Evolutionary conservation across 2,797 vertebrate genomes (phyloP).

Genomic region (Buphagus erythrorhynchus): DNA sequence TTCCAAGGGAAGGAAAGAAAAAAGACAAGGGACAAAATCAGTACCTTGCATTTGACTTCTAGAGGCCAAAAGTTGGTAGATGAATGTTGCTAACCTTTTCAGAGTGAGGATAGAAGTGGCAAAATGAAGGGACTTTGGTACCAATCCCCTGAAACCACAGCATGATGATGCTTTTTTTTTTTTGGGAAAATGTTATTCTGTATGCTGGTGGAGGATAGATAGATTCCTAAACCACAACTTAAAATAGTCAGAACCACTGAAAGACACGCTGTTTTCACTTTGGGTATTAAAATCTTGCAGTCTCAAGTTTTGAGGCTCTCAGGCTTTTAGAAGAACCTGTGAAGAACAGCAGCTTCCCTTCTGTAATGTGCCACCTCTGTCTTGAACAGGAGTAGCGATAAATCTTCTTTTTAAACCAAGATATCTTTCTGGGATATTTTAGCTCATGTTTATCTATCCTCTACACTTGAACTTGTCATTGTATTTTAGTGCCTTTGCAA

Average conservation of each 20-base stretch:
- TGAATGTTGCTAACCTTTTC: neutral
- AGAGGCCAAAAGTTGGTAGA: neutral
- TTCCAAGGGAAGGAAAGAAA: fast-evolving
- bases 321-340: neutral
- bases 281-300: neutral
- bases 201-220: neutral
- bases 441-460: neutral
- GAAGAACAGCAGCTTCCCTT: neutral
- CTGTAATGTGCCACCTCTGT: neutral
- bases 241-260: neutral
- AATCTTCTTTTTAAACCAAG: neutral
- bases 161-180: neutral
- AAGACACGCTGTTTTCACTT: neutral
- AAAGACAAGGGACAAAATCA: neutral
- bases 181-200: neutral
- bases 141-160: neutral
- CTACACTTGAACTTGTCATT: neutral
- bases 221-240: neutral
- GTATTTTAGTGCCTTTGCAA: neutral
- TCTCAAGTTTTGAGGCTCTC: neutral
- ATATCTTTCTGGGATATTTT: neutral
- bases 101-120: neutral
- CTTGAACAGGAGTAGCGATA: neutral
- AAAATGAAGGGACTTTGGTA: neutral
- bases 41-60: neutral